Base-by-base conservation (phyloP, 2,113 vertebrate genomes). In the Pavo muticus region DNA sequence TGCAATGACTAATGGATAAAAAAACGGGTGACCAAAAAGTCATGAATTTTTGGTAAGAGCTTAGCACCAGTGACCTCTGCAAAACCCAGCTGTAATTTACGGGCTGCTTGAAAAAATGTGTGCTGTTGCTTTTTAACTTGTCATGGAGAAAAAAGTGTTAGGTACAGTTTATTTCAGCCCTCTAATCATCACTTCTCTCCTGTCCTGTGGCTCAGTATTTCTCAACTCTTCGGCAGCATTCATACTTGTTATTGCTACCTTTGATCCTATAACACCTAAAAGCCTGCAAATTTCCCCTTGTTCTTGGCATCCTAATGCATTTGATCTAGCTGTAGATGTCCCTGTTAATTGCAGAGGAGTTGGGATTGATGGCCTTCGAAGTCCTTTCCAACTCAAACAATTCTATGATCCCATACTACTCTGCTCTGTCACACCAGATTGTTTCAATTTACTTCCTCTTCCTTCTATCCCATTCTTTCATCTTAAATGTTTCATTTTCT, bases 161-260 rank as follows among this genome's bases (percentile, higher is more conserved):
- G 40, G 35, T 30, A 24, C 0, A 0, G 11, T 14, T 5, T 14
- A 30, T 63, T 84, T 40, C 47, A 56, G 35, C 35, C 10, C 8
- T 76, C n/a, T 29, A 48, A 20, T 4, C 35, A 76, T 17, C 40
- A 63, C 6, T 14, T 61, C 21, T 56, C 40, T 75, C 27, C 21
- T 61, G 2, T 69, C 14, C 9, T 25, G 12, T 32, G 47, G 21
- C 14, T 68, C 45, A 45, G 4, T 32, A 50, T 37, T 60, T 88
- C 27, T 68, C 17, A 44, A 21, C 39, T 67, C 20, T 74, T 37
- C 27, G 52, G 10, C 25, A 30, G 4, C 25, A 45, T 44, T 50
- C 32, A 9, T 74, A 67, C 16, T 13, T 44, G 35, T 29, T 3
- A 25, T 30, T 67, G 50, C 13, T 67, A 25, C 8, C 61, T 74